Percentiles rank a stretch among this genome's conserved stretches.
phyloP scores from a whole-genome alignment of 2,113 vertebrate genomes.

The Syngnathus scovelli region DNA sequence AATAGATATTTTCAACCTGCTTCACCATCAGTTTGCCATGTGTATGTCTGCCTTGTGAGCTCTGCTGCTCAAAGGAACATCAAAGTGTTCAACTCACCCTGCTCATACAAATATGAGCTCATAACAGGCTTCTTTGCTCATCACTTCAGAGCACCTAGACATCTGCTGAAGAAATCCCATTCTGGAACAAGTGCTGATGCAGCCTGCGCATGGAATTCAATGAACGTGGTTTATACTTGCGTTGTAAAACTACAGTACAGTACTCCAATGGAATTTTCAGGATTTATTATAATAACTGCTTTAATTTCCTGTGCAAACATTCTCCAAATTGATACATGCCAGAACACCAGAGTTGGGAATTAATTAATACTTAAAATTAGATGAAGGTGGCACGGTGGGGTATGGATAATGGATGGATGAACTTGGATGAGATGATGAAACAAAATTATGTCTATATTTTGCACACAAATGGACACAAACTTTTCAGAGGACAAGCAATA shows the following conservation, averaged over 20 bases:
- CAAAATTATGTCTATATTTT: not conserved
- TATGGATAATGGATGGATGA: too few species aligned
- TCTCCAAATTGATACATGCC: not conserved
- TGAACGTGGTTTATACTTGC: too few species aligned
- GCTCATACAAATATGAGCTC: conserved; percentile 11
- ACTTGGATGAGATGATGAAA: not conserved
- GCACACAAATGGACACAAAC: not conserved
- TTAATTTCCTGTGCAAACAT: too few species aligned
- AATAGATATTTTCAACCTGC: conserved; percentile 7
- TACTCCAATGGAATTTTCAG: too few species aligned
- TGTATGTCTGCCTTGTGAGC: conserved; percentile 28
- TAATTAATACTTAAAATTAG: not conserved
- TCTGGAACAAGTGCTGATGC: conserved; percentile 7
- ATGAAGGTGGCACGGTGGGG: too few species aligned
- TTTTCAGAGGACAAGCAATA: too few species aligned
- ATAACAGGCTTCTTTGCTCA: conserved; percentile 11
- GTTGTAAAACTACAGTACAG: not conserved
- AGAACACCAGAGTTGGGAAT: not conserved
- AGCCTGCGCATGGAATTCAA: not conserved
- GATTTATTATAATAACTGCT: too few species aligned
- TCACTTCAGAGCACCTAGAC: conserved; percentile 15
- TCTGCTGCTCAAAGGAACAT: conserved; percentile 31
- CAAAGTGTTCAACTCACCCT: conserved; percentile 25
- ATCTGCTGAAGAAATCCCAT: conserved; percentile 10
- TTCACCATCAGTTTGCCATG: conserved; percentile 32